phyloP scores from a whole-genome alignment of 2,113 vertebrate genomes.

The Amazona vittata region DNA sequence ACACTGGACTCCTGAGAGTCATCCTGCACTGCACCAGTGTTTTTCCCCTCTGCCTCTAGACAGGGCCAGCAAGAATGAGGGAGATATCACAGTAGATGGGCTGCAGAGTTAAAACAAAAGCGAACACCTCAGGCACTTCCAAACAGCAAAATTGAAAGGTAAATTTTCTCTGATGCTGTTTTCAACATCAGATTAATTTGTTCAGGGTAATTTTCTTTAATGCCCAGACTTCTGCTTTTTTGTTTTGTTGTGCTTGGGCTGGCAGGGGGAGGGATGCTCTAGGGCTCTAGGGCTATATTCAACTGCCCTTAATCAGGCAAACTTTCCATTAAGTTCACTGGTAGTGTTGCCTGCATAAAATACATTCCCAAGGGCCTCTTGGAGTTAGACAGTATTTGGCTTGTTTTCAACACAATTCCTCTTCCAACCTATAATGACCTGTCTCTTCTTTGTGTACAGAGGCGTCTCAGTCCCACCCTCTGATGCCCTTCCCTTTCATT shows the following conservation, averaged over 20 bases:
- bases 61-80: neutral
- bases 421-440: neutral
- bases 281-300: neutral
- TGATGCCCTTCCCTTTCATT: neutral
- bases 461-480: neutral
- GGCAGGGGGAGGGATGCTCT: neutral
- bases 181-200: neutral
- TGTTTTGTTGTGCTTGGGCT: neutral
- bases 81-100: neutral
- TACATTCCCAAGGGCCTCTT: neutral
- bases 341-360: neutral
- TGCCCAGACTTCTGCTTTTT: rapidly evolving
- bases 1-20: neutral
- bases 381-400: neutral
- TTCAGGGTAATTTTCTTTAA: neutral
- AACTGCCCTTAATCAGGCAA: neutral
- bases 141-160: neutral
- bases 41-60: neutral
- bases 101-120: neutral
- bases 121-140: neutral
- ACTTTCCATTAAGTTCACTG: neutral
- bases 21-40: neutral
- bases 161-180: neutral
- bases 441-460: neutral
- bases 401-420: neutral